A percentile compares a stretch with the other conserved stretches of the same genome.
Conservation (phyloP, 2,113 vertebrate genomes). For the Hyaena hyaena region DNA sequence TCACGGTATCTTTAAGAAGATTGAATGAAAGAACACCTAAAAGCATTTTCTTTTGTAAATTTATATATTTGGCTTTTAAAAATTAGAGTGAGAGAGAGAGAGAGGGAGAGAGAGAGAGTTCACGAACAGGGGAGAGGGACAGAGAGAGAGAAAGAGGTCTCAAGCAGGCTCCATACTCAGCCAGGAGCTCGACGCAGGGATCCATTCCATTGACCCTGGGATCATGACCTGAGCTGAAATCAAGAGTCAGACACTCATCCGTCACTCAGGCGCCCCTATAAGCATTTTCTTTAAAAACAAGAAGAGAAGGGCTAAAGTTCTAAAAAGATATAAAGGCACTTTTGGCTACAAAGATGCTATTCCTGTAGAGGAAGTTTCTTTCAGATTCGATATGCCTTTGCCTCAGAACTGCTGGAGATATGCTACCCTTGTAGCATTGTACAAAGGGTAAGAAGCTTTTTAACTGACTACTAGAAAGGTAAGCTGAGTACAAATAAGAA, state of each 20-base stretch:
- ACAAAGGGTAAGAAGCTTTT: neutral
- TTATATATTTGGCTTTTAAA: no score
- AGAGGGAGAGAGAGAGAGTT: no score
- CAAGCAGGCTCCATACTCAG: no score
- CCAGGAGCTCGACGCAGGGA: no score
- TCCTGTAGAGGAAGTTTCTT: neutral
- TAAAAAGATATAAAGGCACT: neutral
- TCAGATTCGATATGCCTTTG: neutral
- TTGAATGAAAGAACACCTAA: neutral
- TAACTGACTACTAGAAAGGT: neutral
- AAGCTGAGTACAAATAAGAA: constrained; percentile 11
- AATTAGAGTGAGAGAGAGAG: no score
- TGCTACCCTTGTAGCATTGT: neutral
- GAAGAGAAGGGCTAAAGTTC: neutral
- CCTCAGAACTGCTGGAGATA: neutral
- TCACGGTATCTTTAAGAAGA: constrained; percentile 19
- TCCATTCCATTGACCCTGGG: no score
- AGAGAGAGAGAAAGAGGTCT: no score
- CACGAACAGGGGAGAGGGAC: no score
- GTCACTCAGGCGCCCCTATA: neutral
- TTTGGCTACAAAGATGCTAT: neutral
- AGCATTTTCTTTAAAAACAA: neutral
- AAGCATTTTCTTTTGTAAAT: neutral
- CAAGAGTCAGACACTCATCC: no score
- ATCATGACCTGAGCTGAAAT: no score